Base-by-base conservation (phyloP, 1,140 invertebrate genomes). In the Onthophagus taurus region DNA sequence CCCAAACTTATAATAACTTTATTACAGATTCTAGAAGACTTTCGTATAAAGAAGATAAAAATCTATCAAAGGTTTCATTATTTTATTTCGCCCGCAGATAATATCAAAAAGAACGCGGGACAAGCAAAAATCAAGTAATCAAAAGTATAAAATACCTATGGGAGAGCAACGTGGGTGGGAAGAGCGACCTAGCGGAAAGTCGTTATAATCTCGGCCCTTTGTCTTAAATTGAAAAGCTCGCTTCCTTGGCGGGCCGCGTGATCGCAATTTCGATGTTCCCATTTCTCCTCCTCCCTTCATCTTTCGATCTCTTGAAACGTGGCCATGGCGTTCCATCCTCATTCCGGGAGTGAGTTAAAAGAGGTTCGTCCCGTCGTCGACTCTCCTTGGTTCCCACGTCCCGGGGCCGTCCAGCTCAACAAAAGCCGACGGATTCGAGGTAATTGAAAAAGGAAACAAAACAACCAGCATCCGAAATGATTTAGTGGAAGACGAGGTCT, bases 391-490 rank as follows among this genome's bases (percentile, higher is more conserved):
- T 33, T 8, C 31, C 14, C 14, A 11, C 31, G 31, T 14, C 19
- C 31, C n/a, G 31, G 19, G 11, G n/a, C 18, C 35, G 19, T 37
- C 35, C 14, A 16, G 14, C 31, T 9, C 18, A 37, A 37, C 35
- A 21, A 16, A n/a, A n/a, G 11, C 3, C 19, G 35, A 37, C 19
- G 11, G 14, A 11, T 37, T 12, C 18, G 20, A 37, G 35, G 24
- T 37, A 37, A 37, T 37, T 37, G 35, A 21, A 37, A 37, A 37
- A 37, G 24, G 35, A 37, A 37, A 37, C 35, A 37, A 37, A 37
- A 37, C 35, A 37, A 7, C 11, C 7, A 18, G 35, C 35, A 33
- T 33, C 31, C 31, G 6, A 33, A 33, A 8, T 26, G 24, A 26
- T 26, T 26, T 26, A 26, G 24, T 26, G n/a, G 24, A 26, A 7